phyloP scores from a whole-genome alignment of 2,113 vertebrate species.

The Sphyrna mokarran region DNA sequence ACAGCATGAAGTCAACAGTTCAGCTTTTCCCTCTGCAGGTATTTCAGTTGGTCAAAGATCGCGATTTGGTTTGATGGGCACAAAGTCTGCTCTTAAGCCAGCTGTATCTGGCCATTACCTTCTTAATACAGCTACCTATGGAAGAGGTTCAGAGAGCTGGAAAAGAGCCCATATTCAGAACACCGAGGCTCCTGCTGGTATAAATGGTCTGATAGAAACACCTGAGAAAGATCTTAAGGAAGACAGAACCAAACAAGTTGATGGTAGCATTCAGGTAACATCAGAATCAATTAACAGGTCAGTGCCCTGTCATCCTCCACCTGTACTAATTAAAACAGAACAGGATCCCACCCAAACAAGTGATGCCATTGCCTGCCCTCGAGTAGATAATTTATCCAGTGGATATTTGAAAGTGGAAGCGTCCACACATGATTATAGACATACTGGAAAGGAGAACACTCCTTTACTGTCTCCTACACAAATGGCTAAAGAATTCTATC shows the following conservation, averaged over 20 bases:
- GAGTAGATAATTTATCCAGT: background rate
- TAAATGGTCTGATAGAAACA: slow-evolving; percentile 48
- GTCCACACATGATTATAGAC: slow-evolving; percentile 13
- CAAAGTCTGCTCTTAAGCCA: slow-evolving; percentile 72
- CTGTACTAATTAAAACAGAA: slow-evolving; percentile 46
- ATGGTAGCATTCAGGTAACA: slow-evolving; percentile 39
- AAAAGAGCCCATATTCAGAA: slow-evolving; percentile 59
- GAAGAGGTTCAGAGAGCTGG: slow-evolving; percentile 74
- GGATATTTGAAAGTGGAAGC: slow-evolving; percentile 28
- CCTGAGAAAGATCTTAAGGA: slow-evolving; percentile 56
- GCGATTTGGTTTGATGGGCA: slow-evolving; percentile 69
- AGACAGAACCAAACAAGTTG: slow-evolving; percentile 44
- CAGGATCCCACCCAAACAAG: slow-evolving; percentile 49
- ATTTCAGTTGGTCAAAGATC: slow-evolving; percentile 62
- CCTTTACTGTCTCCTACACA: slow-evolving; percentile 4
- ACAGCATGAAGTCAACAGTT: slow-evolving; percentile 53
- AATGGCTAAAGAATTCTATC: slow-evolving; percentile 60
- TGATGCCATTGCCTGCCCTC: slow-evolving; percentile 40
- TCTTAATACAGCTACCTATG: slow-evolving; percentile 91
- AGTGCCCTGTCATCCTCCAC: slow-evolving; percentile 41
- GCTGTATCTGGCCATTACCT: slow-evolving; percentile 96
- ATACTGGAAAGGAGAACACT: slow-evolving; percentile 32
- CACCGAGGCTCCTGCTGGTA: slow-evolving; percentile 46
- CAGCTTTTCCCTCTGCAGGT: slow-evolving; percentile 54
- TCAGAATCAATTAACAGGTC: slow-evolving; percentile 44